A percentile compares a stretch with the other conserved stretches of the same genome.
Conservation (phyloP, 2,113 vertebrate species). For the Potamarius usumacintae region DNA sequence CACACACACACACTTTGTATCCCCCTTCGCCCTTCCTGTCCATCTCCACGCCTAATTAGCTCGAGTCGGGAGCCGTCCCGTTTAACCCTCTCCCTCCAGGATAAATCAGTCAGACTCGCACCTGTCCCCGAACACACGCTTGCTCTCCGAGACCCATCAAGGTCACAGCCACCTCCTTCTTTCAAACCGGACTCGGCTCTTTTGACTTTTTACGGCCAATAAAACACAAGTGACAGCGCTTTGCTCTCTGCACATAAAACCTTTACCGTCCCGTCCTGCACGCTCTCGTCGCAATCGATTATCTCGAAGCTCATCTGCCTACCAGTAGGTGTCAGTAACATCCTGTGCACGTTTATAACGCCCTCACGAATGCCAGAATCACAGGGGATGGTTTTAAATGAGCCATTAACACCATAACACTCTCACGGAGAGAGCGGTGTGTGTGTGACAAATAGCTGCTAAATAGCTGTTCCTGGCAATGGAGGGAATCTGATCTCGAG, state of each 20-base stretch:
- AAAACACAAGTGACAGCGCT: slow-evolving; percentile 11
- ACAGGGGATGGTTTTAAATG: neutral
- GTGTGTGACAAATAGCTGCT: slow-evolving; percentile 12
- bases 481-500: neutral
- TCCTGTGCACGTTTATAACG: neutral
- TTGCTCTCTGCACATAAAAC: slow-evolving; percentile 4
- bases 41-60: neutral
- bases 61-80: neutral
- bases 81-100: neutral
- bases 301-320: slow-evolving; percentile 1
- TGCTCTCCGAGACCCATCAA: neutral
- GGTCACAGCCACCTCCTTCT: neutral
- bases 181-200: slow-evolving; percentile 20
- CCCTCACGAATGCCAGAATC: neutral
- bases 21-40: neutral
- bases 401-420: slow-evolving; percentile 13
- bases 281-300: neutral
- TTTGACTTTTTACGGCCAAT: slow-evolving; percentile 2
- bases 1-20: neutral
- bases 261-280: neutral
- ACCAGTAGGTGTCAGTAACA: slow-evolving; percentile 52
- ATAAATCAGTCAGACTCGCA: slow-evolving; percentile 17
- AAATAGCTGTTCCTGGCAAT: slow-evolving; percentile 7
- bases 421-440: neutral
- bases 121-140: slow-evolving; percentile 22